Evolutionary conservation across 1,140 invertebrate species (phyloP), one percentile per base, ranked within the genome.

Genomic region (Dinoponera quadriceps): DNA sequence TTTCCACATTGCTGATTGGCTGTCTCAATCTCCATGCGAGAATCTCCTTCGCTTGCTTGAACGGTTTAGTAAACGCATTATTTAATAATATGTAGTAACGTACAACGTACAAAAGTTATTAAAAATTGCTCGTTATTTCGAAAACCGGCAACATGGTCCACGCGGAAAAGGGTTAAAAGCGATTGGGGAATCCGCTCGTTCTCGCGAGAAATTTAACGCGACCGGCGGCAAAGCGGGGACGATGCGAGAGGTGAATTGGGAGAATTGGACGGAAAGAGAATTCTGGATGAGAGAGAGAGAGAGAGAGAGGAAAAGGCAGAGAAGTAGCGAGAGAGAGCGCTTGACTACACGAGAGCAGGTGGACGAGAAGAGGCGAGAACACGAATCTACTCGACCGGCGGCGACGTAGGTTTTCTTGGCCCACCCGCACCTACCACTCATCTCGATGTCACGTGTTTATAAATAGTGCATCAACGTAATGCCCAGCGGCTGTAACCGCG

Each of bases 401-500:
- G 51, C 55, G 84, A 63, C 78, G 57, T 81, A 66, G 83, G 90
- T 89, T 91, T 90, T 89, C 83, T 89, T 89, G 88, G 87, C 88
- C 93, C 93, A 93, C 93, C 93, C 92, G 91, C 93, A 89, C 90
- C 90, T 88, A 86, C 85, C 88, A 86, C 90, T 92, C 90, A 89
- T 87, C 91, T 78, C 90, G 90, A 86, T 93, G 93, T 93, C 91
- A 91, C 90, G 82, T 91, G 85, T 92, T 93, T 94, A 94, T 94
- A 94, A 94, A 94, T 94, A 94, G 93, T 91, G 88, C 90, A 90
- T 92, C 93, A 93, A 92, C 92, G 92, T 92, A 93, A 93, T 91
- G 87, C 91, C 69, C 60, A 85, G 82, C 90, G 90, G 86, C 89
- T 91, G 83, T 91, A 91, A 90, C 90, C 86, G 85, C 88, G 85